These are phyloP conservation scores for Puntigrus tetrazona DNA, from an alignment of 2,113 vertebrate species.

Conservation along the genomic window DNA sequence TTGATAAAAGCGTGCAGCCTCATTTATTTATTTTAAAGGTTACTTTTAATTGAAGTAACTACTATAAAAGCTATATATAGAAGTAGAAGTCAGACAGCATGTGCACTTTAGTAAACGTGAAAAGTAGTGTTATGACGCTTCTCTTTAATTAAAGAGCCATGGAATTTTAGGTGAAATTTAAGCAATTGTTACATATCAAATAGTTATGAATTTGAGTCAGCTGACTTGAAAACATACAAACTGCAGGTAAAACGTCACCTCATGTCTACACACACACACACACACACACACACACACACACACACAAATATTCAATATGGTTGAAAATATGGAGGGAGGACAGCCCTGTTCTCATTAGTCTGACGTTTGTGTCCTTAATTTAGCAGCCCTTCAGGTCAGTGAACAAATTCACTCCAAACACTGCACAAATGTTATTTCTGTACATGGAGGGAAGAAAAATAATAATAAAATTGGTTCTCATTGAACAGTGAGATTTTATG, in stretches of 20 bases:
- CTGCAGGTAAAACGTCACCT: no score
- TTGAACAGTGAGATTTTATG: neutral
- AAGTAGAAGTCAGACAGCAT: no score
- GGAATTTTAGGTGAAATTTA: no score
- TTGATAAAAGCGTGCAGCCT: neutral
- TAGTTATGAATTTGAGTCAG: neutral
- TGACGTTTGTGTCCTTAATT: conserved; percentile 28
- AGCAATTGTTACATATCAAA: no score
- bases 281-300: neutral
- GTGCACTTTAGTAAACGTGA: no score
- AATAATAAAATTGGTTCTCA: neutral
- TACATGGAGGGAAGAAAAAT: neutral
- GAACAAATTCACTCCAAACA: neutral
- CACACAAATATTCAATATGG: neutral
- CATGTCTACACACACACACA: neutral
- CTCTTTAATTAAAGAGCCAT: no score
- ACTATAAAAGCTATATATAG: no score
- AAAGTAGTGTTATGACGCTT: no score
- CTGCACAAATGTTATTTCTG: neutral
- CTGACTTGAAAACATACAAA: no score
- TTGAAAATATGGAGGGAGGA: neutral
- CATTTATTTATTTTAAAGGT: neutral
- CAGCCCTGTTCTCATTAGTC: conserved; percentile 25
- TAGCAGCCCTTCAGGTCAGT: conserved; percentile 16
- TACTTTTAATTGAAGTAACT: no score